Conservation (phyloP, 2,113 vertebrate species). For the Connochaetes taurinus region DNA sequence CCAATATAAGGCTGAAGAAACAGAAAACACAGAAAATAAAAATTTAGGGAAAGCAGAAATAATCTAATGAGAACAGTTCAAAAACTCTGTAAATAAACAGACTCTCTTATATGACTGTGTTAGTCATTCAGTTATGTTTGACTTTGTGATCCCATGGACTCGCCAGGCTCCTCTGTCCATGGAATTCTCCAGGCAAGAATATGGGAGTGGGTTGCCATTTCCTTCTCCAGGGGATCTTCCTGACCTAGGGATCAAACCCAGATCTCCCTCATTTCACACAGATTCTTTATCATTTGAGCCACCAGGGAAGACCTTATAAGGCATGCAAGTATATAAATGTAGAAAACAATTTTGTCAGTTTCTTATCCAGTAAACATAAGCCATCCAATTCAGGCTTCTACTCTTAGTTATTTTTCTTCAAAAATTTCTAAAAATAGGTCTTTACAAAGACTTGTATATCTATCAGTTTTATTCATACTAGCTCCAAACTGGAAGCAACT, state of each 20-base stretch:
- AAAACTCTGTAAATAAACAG: not conserved
- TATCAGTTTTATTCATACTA: not conserved
- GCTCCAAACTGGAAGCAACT: not conserved
- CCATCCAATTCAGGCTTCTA: not conserved
- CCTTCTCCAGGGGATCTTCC: not conserved
- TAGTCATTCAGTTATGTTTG: not conserved
- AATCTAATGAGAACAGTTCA: not conserved
- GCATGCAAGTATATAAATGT: not conserved
- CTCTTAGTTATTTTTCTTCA: not conserved
- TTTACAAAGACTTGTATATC: not conserved
- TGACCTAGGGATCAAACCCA: not conserved
- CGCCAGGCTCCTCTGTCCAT: not conserved
- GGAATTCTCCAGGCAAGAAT: not conserved
- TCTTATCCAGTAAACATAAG: not conserved
- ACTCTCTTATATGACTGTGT: not conserved
- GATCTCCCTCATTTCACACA: fast-evolving
- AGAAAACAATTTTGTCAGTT: not conserved
- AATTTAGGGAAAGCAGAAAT: not conserved
- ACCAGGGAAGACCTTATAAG: not conserved
- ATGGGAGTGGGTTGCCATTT: not conserved
- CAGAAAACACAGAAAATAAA: not conserved
- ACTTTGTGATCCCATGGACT: not conserved
- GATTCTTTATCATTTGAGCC: not conserved
- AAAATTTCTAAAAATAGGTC: not conserved
- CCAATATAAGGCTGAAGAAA: not conserved